A percentile compares a stretch with the other conserved stretches of the same genome.
Evolutionary conservation across 2,113 vertebrate species (phyloP).

Genomic region (Carassius carassius): DNA sequence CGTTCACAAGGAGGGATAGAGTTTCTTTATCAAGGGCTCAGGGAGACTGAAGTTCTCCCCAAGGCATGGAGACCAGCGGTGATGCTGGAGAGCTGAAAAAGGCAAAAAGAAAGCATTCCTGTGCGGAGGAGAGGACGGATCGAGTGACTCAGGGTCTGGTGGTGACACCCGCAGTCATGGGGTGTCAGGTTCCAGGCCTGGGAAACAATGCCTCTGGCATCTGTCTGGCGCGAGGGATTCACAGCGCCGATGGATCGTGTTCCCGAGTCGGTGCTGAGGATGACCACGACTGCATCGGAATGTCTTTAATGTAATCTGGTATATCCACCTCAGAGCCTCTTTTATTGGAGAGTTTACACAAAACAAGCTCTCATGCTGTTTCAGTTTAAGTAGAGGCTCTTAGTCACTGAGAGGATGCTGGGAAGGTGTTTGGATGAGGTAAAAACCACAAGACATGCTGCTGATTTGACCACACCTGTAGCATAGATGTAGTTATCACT

Average conservation of each 20-base stretch:
- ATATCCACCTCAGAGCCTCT: conserved; percentile 54
- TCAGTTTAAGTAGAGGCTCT: conserved; percentile 59
- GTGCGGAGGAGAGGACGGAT: conserved; percentile 69
- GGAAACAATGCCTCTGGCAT: conserved; percentile 75
- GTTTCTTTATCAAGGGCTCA: conserved; percentile 36
- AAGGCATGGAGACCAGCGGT: conserved; percentile 57
- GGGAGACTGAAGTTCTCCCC: conserved; percentile 56
- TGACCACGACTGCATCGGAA: conserved; percentile 63
- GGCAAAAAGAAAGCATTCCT: conserved; percentile 74
- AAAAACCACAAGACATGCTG: neutral
- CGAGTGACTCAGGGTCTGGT: conserved; percentile 68
- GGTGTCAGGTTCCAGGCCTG: conserved; percentile 68
- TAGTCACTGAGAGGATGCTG: conserved; percentile 38
- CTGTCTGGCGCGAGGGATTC: conserved; percentile 65
- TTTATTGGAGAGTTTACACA: conserved; percentile 56
- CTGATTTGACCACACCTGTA: neutral
- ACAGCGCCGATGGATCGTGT: conserved; percentile 57
- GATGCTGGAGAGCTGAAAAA: conserved; percentile 56
- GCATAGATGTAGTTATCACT: conserved; percentile 48
- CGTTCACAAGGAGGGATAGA: conserved; percentile 9
- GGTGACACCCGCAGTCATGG: conserved; percentile 70
- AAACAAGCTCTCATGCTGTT: conserved; percentile 58
- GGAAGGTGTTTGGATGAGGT: conserved; percentile 55
- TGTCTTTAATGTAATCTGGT: conserved; percentile 69
- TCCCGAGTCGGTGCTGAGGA: conserved; percentile 18